Evolutionary conservation across 35 echinoderm and acorn worm genomes (phyloP), one percentile per base, ranked within the genome.

Genomic region (Ophioderma brevispina): DNA sequence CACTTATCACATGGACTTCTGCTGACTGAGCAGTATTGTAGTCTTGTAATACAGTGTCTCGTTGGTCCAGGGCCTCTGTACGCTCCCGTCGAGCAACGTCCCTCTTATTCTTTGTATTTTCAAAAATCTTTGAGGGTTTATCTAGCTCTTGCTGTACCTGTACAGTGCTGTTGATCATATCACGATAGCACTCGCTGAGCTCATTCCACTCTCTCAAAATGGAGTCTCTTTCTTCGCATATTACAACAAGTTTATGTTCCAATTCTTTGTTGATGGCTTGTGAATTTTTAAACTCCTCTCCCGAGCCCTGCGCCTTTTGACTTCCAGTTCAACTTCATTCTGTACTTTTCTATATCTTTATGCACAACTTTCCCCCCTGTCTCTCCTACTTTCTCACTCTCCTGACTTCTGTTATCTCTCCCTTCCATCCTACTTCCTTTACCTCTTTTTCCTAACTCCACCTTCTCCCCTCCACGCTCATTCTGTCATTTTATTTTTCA

Each of bases 261-360:
- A 89, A 49, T 10, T 77, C 85, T n/a, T 86, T 82, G n/a, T 95
- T 82, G 56, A 87, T 85, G n/a, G 40, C 38, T 34, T 84, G 42
- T 34, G 85, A 64, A 31, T 87, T 75, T 28, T 83, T 37, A 77
- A 84, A 64, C 52, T 75, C 81, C 50, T 92, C 76, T 36, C 91
- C 21, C 76, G 40, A 18, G 39, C 78, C 50, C 77, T 95, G n/a
- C 94, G 59, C 55, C 87, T 87, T 6, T 85, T 37, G 14, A 36
- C 36, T 56, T 97, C 95, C 31, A 52, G 18, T 80, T 97, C 91
- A 1, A 79, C 91, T 37, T 97, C 95, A 38, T 94, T 87, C 52
- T 98, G 96, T 13, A 98, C 82, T 76, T 94, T 37, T 98, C 93
- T 30, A 94, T 98, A 78, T 98, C 96, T 79, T 94, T 94, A 49